Percentiles rank a stretch among this genome's conserved stretches.
Evolutionary conservation across 2,888 invertebrate species (phyloP).

Genomic region (Clepsis dumicolana): DNA sequence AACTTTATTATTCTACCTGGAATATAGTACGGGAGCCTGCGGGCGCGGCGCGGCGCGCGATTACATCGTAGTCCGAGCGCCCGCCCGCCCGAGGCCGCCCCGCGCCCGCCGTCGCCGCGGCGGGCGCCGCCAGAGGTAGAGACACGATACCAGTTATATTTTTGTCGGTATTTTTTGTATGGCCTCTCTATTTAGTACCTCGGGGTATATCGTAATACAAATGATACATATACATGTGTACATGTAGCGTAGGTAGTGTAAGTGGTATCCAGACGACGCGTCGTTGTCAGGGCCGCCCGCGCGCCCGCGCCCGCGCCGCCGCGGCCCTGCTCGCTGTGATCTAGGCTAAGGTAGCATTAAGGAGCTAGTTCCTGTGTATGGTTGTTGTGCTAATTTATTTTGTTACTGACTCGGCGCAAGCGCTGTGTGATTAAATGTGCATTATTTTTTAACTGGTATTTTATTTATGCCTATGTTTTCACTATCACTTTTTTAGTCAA

Average conservation of each 20-base stretch:
- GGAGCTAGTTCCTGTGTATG: conserved; percentile 67
- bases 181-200: conserved; percentile 47
- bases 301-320: conserved; percentile 15
- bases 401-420: conserved; percentile 64
- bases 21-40: background rate
- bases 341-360: conserved; percentile 52
- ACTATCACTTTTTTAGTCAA: background rate
- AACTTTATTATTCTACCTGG: conserved; percentile 1
- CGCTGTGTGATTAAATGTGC: conserved; percentile 79
- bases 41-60: no score
- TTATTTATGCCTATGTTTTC: conserved; percentile 46
- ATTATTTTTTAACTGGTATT: conserved; percentile 67
- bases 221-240: conserved; percentile 30
- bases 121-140: conserved; percentile 18
- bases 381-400: conserved; percentile 77
- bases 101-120: conserved; percentile 6
- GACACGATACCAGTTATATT: conserved; percentile 17
- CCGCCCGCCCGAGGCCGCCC: background rate
- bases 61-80: background rate
- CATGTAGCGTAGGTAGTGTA: conserved; percentile 29
- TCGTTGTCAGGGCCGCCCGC: background rate
- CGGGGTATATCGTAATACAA: conserved; percentile 43
- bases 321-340: conserved; percentile 36
- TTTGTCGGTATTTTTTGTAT: conserved; percentile 38
- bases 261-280: conserved; percentile 13